Conservation (phyloP, 2,797 vertebrate species). For the Anolis apletophallus region DNA sequence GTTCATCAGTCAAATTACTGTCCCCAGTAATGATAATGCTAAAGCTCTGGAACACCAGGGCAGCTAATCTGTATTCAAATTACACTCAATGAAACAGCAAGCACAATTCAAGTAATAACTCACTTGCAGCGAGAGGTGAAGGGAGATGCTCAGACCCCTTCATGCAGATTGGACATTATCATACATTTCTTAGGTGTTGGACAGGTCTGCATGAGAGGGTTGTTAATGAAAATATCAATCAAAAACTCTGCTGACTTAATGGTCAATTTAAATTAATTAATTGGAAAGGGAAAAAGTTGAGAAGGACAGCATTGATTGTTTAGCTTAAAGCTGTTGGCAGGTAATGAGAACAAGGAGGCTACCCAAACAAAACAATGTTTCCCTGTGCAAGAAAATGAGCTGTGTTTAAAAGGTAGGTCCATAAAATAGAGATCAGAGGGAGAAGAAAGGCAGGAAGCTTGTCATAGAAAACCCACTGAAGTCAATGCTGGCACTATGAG, state of each 20-base stretch:
- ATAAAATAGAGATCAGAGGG: neutral
- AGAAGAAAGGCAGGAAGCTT: conserved; percentile 7
- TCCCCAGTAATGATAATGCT: conserved; percentile 88
- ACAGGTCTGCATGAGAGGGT: conserved; percentile 84
- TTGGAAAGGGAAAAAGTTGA: conserved; percentile 80
- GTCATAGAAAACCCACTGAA: conserved; percentile 18
- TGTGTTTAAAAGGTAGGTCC: conserved; percentile 18
- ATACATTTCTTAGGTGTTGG: conserved; percentile 88
- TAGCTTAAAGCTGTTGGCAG: conserved; percentile 61
- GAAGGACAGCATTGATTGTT: conserved; percentile 74
- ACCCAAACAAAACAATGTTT: conserved; percentile 53
- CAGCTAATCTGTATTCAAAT: conserved; percentile 96
- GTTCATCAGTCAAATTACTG: conserved; percentile 92
- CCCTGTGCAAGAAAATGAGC: conserved; percentile 15
- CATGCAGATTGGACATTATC: conserved; percentile 86
- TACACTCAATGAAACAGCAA: conserved; percentile 85
- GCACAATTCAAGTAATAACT: conserved; percentile 87
- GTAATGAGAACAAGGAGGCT: conserved; percentile 54
- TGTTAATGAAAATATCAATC: conserved; percentile 93
- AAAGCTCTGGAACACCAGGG: conserved; percentile 87
- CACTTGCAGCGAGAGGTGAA: conserved; percentile 81
- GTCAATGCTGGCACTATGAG: neutral
- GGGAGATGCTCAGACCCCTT: conserved; percentile 78
- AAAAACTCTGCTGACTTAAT: conserved; percentile 88
- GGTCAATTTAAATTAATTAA: conserved; percentile 94